Evolutionary conservation across 1,140 invertebrate genomes (phyloP), one percentile per base, ranked within the genome.

Genomic region (Aphidius gifuensis): DNA sequence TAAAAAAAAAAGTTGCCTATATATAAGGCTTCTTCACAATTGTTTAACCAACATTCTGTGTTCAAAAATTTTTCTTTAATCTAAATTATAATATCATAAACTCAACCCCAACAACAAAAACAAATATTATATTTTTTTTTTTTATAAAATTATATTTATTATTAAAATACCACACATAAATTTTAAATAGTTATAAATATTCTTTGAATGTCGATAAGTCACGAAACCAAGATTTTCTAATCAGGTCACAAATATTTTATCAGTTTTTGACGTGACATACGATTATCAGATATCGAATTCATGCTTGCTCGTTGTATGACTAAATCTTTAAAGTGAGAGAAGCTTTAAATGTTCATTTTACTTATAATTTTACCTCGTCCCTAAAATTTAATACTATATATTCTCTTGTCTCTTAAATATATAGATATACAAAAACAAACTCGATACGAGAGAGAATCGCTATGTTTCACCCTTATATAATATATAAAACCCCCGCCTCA

Each of bases 221-320:
- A 9, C 8, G 42, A n/a, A 42, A 51, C 48, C 44, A 39, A 51
- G 9, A 11, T 49, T 9, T 46, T 40, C 16, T n/a, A 43, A 11
- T 58, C 50, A 46, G 58, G 58, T 58, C 49, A 60, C 58, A 57
- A 61, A 64, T 61, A 62, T 60, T 60, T 59, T 55, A 58, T 54
- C 55, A 66, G 60, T 63, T 55, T 56, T 47, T 66, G 16, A 60
- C 57, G 61, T 64, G 62, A 67, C 66, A 53, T 16, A 64, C 62
- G 62, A 64, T 64, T 59, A 67, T 67, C 66, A 67, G 66, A 67
- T 67, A 67, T 64, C 62, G 60, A 48, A 64, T 67, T 53, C 61
- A 32, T 32, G 55, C 61, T 50, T n/a, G 58, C 58, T 56, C 47
- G 56, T 60, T 48, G 62, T 60, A 57, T 62, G 66, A 67, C 64